Conservation (phyloP, 1,140 invertebrate genomes). For the Plodia interpunctella region DNA sequence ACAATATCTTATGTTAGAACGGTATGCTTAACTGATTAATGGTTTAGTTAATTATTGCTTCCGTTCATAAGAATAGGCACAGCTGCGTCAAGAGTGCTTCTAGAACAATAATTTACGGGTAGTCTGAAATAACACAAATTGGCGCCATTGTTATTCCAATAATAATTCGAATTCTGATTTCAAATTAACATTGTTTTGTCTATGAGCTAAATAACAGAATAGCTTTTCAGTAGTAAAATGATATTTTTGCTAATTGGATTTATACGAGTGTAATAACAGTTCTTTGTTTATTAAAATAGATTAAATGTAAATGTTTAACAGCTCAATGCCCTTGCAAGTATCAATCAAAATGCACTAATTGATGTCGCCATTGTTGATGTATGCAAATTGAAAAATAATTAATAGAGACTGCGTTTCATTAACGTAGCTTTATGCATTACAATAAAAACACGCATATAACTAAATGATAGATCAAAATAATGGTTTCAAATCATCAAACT, state of each 20-base stretch:
- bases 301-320: neutral
- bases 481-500: too few species aligned
- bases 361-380: neutral
- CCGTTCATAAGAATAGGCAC: neutral
- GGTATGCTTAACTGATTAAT: slow-evolving; percentile 7
- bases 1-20: slow-evolving; percentile 3
- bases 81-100: neutral
- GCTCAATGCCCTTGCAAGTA: neutral
- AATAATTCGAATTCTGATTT: too few species aligned
- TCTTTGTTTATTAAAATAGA: slow-evolving; percentile 1
- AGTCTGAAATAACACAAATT: slow-evolving; percentile 1
- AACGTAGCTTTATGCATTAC: neutral
- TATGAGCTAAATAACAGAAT: too few species aligned
- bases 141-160: neutral
- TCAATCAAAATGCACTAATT: neutral
- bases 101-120: neutral
- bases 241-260: too few species aligned
- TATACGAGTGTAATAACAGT: neutral
- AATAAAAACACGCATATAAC: neutral
- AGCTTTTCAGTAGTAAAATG: too few species aligned
- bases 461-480: too few species aligned
- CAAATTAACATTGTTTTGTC: too few species aligned
- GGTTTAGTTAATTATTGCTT: slow-evolving; percentile 1
- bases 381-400: slow-evolving; percentile 4
- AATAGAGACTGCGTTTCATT: neutral